Evolutionary conservation across 2,888 invertebrate species (phyloP), one percentile per base, ranked within the genome.

Genomic region (Trichopoda pennipes): DNA sequence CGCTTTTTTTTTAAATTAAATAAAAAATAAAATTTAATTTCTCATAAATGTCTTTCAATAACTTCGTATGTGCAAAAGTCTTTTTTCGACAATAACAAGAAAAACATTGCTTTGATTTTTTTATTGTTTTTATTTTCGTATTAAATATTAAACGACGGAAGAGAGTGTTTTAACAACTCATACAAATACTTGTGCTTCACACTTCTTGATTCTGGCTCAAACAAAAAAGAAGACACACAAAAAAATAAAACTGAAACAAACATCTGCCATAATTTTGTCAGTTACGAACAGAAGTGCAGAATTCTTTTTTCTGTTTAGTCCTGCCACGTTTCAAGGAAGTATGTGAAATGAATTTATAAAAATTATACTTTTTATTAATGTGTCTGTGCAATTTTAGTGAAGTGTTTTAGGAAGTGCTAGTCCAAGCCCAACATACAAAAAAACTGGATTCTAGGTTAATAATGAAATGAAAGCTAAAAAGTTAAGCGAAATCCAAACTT

Each of bases 161-260:
- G 53, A 28, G 70, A 81, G 53, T 75, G 64, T 75, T 74, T 78
- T 78, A 78, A 81, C 70, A 78, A 70, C 63, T 69, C 55, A 74
- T 14, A 70, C 69, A 69, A 53, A 74, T 14, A 73, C 47, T 55
- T 35, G 21, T 17, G 44, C 32, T 19, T 61, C 14, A 28, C 42
- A 42, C 42, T 51, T 38, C 60, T 72, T 60, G 60, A 23, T 42
- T 32, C 28, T 32, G 28, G 38, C 17, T 38, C n/a, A 12, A 63
- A 55, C 16, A 23, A 35, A 14, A 58, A 10, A 38, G 23, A 42
- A 28, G 16, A 55, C 7, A 55, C 14, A 55, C 14, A 60, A 58
- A 12, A 38, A 61, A 23, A 23, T 2, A 23, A 63, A 19, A 16
- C 21, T 32, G 58, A 69, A 44, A 17, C 21, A 73, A 73, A 55